Evolutionary conservation across 2,113 vertebrate genomes (phyloP).

Genomic region (Synodontis membranacea): DNA sequence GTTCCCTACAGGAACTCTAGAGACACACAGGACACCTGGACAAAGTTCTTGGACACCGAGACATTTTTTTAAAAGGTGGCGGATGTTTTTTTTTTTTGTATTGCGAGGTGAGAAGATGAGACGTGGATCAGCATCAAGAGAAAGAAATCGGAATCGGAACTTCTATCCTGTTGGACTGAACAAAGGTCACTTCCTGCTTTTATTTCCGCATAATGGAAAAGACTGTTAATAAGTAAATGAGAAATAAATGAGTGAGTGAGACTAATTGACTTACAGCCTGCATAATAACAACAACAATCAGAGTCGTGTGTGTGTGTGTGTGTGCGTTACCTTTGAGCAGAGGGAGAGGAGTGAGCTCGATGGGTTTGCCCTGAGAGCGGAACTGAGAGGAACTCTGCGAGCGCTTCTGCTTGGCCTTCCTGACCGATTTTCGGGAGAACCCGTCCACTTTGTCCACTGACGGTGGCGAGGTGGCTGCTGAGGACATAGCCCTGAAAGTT

Average conservation of each 20-base stretch:
- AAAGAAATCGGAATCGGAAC: background rate
- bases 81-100: no score
- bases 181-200: background rate
- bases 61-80: no score
- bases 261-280: background rate
- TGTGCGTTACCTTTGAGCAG: constrained; percentile 90
- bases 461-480: constrained; percentile 96
- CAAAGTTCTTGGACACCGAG: no score
- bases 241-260: background rate
- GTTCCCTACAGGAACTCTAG: no score
- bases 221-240: background rate
- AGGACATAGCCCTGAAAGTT: constrained; percentile 99
- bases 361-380: constrained; percentile 98
- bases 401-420: constrained; percentile 99
- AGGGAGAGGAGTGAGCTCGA: constrained; percentile 96
- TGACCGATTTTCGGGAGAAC: constrained; percentile 99
- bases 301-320: constrained; percentile 6
- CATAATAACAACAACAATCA: background rate
- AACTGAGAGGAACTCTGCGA: constrained; percentile 99
- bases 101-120: background rate
- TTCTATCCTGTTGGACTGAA: background rate
- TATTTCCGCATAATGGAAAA: background rate
- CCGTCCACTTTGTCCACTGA: constrained; percentile 99
- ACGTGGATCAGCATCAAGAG: background rate
- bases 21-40: no score